phyloP scores from a whole-genome alignment of 2,113 vertebrate species.

The Labrus mixtus region DNA sequence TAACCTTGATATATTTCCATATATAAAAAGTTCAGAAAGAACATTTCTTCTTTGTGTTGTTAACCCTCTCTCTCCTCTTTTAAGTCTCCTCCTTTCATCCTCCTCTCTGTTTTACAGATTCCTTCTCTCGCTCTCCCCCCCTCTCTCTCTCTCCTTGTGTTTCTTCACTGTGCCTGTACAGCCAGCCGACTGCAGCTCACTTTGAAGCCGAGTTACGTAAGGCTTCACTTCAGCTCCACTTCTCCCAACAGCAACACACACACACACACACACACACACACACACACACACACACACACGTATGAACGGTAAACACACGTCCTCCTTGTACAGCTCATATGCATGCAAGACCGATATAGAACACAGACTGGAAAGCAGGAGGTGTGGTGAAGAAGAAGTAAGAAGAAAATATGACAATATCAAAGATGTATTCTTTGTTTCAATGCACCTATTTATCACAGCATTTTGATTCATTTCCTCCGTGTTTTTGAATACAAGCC shows the following conservation, averaged over 20 bases:
- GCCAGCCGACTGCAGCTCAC: constrained; percentile 32
- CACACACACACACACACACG: too few species aligned
- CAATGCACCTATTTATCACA: background rate
- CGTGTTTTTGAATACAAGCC: constrained; percentile 29
- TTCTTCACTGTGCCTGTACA: constrained; percentile 20
- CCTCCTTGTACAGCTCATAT: background rate
- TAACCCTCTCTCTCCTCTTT: constrained; percentile 24
- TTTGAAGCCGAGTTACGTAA: constrained; percentile 63
- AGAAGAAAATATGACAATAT: too few species aligned
- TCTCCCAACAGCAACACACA: constrained; percentile 33
- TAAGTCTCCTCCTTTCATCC: background rate
- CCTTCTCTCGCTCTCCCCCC: constrained; percentile 20
- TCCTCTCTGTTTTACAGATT: constrained; percentile 5
- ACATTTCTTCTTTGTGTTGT: constrained; percentile 11
- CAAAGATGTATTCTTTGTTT: background rate
- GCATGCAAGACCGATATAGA: constrained; percentile 8
- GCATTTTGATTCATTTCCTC: background rate
- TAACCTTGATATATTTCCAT: background rate
- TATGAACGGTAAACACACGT: background rate
- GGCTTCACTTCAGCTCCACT: constrained; percentile 35
- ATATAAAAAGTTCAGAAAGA: constrained; percentile 1
- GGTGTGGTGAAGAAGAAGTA: background rate
- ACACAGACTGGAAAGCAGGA: background rate
- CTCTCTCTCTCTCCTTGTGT: background rate
- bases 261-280: background rate